Conservation (phyloP, 1,140 invertebrate species). For the Tetramorium alpestre region DNA sequence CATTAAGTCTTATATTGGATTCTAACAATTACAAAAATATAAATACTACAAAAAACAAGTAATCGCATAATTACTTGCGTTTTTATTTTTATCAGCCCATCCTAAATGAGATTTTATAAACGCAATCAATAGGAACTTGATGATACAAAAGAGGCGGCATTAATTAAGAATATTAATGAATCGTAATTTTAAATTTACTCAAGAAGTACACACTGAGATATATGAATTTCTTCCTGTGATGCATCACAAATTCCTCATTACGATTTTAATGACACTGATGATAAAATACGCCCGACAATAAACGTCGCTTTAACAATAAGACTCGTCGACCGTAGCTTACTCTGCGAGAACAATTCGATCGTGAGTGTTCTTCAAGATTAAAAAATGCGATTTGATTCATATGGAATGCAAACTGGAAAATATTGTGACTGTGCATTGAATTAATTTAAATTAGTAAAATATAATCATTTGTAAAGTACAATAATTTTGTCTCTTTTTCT, state of each 20-base stretch:
- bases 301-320: neutral
- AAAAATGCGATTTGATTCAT: neutral
- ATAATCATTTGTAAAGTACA: neutral
- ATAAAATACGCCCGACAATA: neutral
- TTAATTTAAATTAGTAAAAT: neutral
- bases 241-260: slow-evolving; percentile 15
- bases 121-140: neutral
- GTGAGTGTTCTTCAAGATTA: slow-evolving; percentile 1
- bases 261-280: neutral
- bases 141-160: neutral
- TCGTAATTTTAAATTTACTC: neutral
- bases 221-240: neutral
- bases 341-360: slow-evolving; percentile 14
- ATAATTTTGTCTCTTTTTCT: neutral
- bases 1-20: neutral
- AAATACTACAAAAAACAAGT: neutral
- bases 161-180: slow-evolving; percentile 14
- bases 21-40: neutral
- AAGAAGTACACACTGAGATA: neutral
- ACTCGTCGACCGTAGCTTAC: neutral
- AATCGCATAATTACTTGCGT: neutral
- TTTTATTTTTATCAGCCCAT: neutral
- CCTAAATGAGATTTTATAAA: neutral
- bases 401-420: neutral
- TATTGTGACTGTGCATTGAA: neutral